Conservation (phyloP, 2,888 invertebrate species). For the Volucella inanis region DNA sequence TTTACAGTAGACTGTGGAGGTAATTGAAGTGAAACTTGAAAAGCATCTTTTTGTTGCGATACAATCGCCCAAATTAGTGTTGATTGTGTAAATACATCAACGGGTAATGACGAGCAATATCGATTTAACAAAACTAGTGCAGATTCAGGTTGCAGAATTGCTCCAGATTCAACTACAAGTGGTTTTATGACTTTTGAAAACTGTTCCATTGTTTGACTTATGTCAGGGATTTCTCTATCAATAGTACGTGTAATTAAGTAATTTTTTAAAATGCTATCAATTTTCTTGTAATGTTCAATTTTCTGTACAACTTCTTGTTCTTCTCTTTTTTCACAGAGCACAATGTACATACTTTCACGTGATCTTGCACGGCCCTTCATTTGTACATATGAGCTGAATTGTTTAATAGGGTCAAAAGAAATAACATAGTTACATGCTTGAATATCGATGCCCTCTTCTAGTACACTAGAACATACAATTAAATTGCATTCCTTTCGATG, state of each 20-base stretch:
- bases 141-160: slow-evolving; percentile 76
- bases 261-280: slow-evolving; percentile 85
- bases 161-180: slow-evolving; percentile 77
- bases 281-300: slow-evolving; percentile 83
- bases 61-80: slow-evolving; percentile 83
- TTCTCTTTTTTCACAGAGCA: slow-evolving; percentile 84
- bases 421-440: slow-evolving; percentile 91
- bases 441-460: slow-evolving; percentile 96
- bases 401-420: slow-evolving; percentile 88
- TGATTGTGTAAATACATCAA: slow-evolving; percentile 87
- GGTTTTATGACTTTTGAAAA: slow-evolving; percentile 83
- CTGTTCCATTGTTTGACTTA: slow-evolving; percentile 84
- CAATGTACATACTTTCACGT: slow-evolving; percentile 85
- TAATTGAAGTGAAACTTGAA: slow-evolving; percentile 85
- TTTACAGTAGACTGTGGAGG: slow-evolving; percentile 91
- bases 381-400: slow-evolving; percentile 93
- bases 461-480: slow-evolving; percentile 89
- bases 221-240: slow-evolving; percentile 84
- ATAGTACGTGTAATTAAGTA: slow-evolving; percentile 85
- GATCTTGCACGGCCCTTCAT: slow-evolving; percentile 94
- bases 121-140: slow-evolving; percentile 86
- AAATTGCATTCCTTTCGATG: slow-evolving; percentile 86
- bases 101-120: slow-evolving; percentile 91
- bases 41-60: background rate
- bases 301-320: slow-evolving; percentile 77